Percentiles rank a stretch among this genome's conserved stretches.
Evolutionary conservation across 37 sponge, comb jelly and placozoan species (phyloP).

Genomic region (Diacarnus erythraeanus): DNA sequence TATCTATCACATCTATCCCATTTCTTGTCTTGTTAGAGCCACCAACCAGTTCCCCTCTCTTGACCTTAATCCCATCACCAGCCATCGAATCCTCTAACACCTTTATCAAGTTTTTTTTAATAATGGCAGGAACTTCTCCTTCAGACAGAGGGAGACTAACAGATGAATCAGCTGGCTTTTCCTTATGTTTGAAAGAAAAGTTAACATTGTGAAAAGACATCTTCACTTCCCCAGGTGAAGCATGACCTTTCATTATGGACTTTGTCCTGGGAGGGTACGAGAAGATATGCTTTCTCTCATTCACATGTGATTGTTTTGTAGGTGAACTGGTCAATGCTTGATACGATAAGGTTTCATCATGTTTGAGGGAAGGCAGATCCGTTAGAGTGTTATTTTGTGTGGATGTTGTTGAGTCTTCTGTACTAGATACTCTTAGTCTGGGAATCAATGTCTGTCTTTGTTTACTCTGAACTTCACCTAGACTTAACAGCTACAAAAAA

Average conservation of each 20-base stretch:
- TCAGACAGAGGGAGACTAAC: constrained; percentile 13
- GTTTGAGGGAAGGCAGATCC: constrained; percentile 35
- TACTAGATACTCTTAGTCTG: constrained; percentile 25
- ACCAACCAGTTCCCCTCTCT: too few species aligned
- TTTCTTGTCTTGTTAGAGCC: constrained; percentile 29
- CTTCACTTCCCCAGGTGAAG: constrained; percentile 43
- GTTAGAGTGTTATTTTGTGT: constrained; percentile 25
- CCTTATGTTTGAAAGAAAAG: not conserved
- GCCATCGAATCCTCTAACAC: not conserved
- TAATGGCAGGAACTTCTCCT: constrained; percentile 15
- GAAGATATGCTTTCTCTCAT: not conserved
- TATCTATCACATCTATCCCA: constrained; percentile 62
- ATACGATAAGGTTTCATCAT: not conserved
- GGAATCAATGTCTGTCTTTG: constrained; percentile 18
- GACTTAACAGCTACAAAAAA: not conserved
- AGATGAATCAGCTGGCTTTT: not conserved
- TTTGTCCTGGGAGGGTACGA: constrained; percentile 2
- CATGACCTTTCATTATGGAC: not conserved
- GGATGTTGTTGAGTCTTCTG: constrained; percentile 1
- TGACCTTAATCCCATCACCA: not conserved
- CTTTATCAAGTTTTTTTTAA: not conserved
- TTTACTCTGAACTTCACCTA: not conserved
- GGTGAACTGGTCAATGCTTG: not conserved
- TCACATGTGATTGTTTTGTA: not conserved
- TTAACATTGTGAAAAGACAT: not conserved